phyloP scores from a whole-genome alignment of 2,888 invertebrate species.

The Sinodicranocentrus sp. region DNA sequence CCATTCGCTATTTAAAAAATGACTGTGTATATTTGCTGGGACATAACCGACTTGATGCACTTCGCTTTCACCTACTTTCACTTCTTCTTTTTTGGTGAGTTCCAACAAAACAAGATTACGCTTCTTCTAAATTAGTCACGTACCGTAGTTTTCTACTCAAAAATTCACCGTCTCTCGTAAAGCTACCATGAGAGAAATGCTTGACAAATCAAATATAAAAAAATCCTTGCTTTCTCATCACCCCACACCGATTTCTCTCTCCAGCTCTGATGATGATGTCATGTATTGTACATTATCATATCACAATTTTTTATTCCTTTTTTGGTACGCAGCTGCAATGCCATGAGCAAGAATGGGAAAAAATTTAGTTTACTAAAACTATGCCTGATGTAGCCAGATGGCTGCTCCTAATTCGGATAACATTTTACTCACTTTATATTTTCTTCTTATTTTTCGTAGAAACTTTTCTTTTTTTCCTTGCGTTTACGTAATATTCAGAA shows the following conservation, averaged over 20 bases:
- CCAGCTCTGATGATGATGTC: not conserved
- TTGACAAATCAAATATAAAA: no score
- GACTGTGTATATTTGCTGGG: conserved; percentile 45
- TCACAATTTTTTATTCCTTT: conserved; percentile 5
- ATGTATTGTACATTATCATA: not conserved
- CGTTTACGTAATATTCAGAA: conserved; percentile 18
- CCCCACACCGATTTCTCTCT: not conserved
- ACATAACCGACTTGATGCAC: conserved; percentile 66
- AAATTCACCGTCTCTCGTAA: conserved; percentile 22
- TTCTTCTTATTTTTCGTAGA: conserved; percentile 5
- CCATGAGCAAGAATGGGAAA: not conserved
- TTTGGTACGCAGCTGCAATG: conserved; percentile 3
- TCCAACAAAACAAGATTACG: conserved; percentile 10
- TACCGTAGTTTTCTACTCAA: conserved; percentile 1
- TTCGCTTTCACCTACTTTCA: conserved; percentile 68
- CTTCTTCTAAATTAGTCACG: conserved; percentile 27
- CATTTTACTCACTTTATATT: conserved; percentile 2
- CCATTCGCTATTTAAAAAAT: conserved; percentile 48
- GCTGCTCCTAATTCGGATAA: conserved; percentile 3
- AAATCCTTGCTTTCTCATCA: not conserved
- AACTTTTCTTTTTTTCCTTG: not conserved
- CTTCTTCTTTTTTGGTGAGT: conserved; percentile 65
- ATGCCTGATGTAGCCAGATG: conserved; percentile 18
- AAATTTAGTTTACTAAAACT: conserved; percentile 3
- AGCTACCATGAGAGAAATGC: not conserved